phyloP scores from a whole-genome alignment of 2,113 vertebrate species.

The Casuarius casuarius region DNA sequence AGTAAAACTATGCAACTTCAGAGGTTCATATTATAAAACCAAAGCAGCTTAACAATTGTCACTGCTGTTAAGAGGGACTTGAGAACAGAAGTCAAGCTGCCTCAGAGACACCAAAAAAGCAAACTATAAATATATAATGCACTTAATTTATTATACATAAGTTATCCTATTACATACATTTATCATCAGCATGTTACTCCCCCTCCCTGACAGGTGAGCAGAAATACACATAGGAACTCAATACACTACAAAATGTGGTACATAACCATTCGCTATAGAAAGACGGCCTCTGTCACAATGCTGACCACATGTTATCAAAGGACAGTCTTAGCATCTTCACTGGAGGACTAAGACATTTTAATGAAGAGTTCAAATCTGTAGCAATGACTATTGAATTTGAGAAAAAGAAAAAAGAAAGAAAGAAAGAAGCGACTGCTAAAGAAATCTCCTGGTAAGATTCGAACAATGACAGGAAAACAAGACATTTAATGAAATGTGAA shows the following conservation, averaged over 20 bases:
- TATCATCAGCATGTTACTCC: neutral
- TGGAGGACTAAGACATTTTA: neutral
- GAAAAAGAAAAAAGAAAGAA: neutral
- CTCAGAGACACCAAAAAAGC: neutral
- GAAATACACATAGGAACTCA: neutral
- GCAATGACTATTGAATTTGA: neutral
- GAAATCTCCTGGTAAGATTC: neutral
- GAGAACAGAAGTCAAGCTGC: slow-evolving; percentile 16
- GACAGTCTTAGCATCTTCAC: neutral
- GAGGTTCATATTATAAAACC: neutral
- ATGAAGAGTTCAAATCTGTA: neutral
- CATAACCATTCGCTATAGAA: fast-evolving
- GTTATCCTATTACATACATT: slow-evolving; percentile 51
- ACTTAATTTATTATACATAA: slow-evolving; percentile 60
- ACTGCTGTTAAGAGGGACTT: neutral
- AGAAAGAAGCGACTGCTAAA: neutral
- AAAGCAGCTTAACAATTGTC: neutral
- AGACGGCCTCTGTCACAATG: neutral
- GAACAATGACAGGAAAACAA: neutral
- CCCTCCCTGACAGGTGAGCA: neutral
- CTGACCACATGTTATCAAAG: neutral
- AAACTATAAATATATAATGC: slow-evolving; percentile 61
- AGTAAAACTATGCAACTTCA: neutral
- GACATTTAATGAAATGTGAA: slow-evolving; percentile 19
- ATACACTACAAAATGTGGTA: neutral